Evolutionary conservation across 2,113 vertebrate genomes (phyloP).

Genomic region (Galeopterus variegatus): DNA sequence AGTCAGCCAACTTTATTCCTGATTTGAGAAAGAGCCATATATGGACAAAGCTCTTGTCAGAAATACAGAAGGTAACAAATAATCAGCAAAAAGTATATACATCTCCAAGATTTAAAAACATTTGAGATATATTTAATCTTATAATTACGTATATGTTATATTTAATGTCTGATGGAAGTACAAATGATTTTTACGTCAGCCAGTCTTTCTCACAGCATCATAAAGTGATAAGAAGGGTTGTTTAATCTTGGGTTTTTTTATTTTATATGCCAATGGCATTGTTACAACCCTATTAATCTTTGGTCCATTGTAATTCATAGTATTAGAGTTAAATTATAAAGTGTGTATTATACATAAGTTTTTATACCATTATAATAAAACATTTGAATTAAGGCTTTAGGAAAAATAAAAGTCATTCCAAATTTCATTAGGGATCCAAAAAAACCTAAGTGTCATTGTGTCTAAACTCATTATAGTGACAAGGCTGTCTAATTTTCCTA

Average conservation of each 20-base stretch:
- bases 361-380: constrained; percentile 66
- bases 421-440: constrained; percentile 80
- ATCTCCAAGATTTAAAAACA: not conserved
- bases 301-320: not conserved
- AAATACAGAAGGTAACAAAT: not conserved
- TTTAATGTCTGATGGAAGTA: not conserved
- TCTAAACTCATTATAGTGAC: constrained; percentile 80
- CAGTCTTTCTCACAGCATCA: not conserved
- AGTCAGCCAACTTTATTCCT: not conserved
- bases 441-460: constrained; percentile 61
- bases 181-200: not conserved
- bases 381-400: not conserved
- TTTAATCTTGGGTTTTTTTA: not conserved
- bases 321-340: constrained; percentile 13
- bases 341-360: not conserved
- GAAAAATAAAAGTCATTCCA: constrained; percentile 55
- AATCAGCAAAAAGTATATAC: not conserved
- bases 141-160: not conserved
- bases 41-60: not conserved
- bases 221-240: not conserved
- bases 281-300: not conserved
- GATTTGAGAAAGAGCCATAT: not conserved
- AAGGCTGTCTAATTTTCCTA: constrained; percentile 75
- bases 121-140: not conserved
- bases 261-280: not conserved